These are phyloP conservation scores for Halcyon badia DNA, from an alignment of 2,797 vertebrate genomes.

Conservation along the genomic window DNA sequence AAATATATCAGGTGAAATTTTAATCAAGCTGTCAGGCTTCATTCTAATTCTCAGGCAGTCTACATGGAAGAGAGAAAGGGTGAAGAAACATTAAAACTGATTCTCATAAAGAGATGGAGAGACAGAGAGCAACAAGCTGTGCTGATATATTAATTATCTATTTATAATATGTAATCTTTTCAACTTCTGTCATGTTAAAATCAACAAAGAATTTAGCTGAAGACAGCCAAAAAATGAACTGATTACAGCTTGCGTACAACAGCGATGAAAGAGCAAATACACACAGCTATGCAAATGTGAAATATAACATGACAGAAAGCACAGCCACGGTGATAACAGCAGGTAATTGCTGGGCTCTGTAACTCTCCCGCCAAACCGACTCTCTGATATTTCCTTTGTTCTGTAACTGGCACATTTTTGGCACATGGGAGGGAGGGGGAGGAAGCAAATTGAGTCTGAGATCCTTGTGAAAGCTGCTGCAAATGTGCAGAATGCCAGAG, in stretches of 20 bases:
- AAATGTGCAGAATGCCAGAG: not conserved
- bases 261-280: conserved; percentile 47
- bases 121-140: conserved; percentile 51
- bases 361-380: not conserved
- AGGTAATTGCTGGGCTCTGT: not conserved
- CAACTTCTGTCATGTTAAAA: conserved; percentile 65
- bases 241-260: conserved; percentile 12
- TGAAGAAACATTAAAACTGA: conserved; percentile 56
- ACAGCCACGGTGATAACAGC: not conserved
- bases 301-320: conserved; percentile 31
- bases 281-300: conserved; percentile 37
- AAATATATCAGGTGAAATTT: conserved; percentile 53
- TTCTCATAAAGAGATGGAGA: conserved; percentile 46
- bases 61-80: conserved; percentile 28
- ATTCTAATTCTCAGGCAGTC: conserved; percentile 50
- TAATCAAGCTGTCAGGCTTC: conserved; percentile 56
- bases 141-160: conserved; percentile 53
- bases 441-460: not conserved
- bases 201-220: conserved; percentile 67
- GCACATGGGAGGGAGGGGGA: not conserved
- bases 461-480: not conserved
- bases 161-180: conserved; percentile 55
- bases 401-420: not conserved
- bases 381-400: not conserved
- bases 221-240: conserved; percentile 46